Percentiles rank a stretch among this genome's conserved stretches.
Evolutionary conservation across 2,888 invertebrate genomes (phyloP).

Genomic region (Torymus tubicola): DNA sequence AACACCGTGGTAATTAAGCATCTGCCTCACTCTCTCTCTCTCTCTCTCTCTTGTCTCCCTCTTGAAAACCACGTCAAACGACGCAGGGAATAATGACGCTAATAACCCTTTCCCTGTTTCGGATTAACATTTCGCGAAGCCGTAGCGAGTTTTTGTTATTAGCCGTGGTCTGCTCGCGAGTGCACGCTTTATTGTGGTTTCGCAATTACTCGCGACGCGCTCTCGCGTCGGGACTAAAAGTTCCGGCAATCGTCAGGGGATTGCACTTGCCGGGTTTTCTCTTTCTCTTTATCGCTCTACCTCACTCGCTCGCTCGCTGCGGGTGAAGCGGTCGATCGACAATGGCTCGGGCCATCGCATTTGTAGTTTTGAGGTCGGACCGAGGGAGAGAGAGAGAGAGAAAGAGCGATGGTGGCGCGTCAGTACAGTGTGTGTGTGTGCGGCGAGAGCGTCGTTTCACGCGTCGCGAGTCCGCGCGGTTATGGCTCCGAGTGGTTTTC

Average conservation of each 20-base stretch:
- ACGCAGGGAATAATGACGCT: constrained; percentile 34
- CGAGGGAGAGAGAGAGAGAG: too few species aligned
- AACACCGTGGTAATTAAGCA: too few species aligned
- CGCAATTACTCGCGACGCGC: constrained; percentile 49
- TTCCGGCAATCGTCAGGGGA: background rate
- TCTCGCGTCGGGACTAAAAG: constrained; percentile 44
- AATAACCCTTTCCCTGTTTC: constrained; percentile 40
- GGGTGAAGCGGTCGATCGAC: background rate
- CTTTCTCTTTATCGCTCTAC: constrained; percentile 1
- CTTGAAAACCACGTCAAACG: background rate
- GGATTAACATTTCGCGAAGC: constrained; percentile 52
- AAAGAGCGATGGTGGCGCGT: too few species aligned
- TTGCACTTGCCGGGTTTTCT: constrained; percentile 23
- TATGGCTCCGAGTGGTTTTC: constrained; percentile 29
- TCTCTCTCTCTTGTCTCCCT: too few species aligned
- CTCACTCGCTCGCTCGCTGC: too few species aligned
- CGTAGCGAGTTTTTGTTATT: constrained; percentile 54
- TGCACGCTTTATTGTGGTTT: constrained; percentile 57
- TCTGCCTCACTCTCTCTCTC: too few species aligned
- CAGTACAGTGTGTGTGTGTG: too few species aligned
- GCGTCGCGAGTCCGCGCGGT: background rate
- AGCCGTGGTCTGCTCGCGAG: constrained; percentile 5
- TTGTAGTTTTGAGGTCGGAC: constrained; percentile 27
- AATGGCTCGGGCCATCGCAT: constrained; percentile 3
- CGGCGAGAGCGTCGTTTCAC: too few species aligned